phyloP scores from a whole-genome alignment of 1,140 invertebrate species.

The Mylabris phalerata region DNA sequence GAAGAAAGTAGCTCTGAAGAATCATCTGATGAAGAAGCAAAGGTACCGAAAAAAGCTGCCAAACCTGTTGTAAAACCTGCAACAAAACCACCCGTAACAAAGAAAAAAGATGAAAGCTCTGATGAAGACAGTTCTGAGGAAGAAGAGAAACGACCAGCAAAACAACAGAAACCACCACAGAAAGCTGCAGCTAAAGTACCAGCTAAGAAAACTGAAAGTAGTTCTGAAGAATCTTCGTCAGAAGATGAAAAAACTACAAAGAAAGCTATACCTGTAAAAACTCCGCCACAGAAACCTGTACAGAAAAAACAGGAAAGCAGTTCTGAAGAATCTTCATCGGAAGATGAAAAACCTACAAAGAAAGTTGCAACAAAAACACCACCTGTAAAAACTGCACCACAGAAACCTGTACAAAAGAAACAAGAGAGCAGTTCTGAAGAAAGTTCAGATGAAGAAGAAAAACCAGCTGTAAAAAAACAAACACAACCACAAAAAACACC shows the following conservation, averaged over 20 bases:
- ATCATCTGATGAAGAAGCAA: slow-evolving; percentile 37
- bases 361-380: slow-evolving; percentile 21
- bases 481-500: neutral
- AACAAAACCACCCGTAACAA: neutral
- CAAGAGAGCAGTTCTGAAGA: slow-evolving; percentile 32
- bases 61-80: slow-evolving; percentile 22
- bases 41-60: slow-evolving; percentile 35
- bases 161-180: slow-evolving; percentile 19
- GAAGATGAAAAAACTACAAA: slow-evolving; percentile 15
- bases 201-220: slow-evolving; percentile 30
- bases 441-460: slow-evolving; percentile 6
- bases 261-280: slow-evolving; percentile 2
- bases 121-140: slow-evolving; percentile 30
- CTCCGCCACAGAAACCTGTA: slow-evolving; percentile 11
- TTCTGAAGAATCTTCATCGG: slow-evolving; percentile 28
- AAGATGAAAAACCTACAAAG: slow-evolving; percentile 20
- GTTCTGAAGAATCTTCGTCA: slow-evolving; percentile 29
- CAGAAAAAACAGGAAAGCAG: slow-evolving; percentile 21
- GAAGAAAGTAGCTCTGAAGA: slow-evolving; percentile 39
- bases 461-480: slow-evolving; percentile 33
- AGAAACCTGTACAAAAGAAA: slow-evolving; percentile 12
- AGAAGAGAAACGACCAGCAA: slow-evolving; percentile 15
- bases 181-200: slow-evolving; percentile 18
- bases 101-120: slow-evolving; percentile 39
- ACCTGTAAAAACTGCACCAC: slow-evolving; percentile 1